Conservation (phyloP, 2,888 invertebrate genomes). For the Andrena trimmerana region DNA sequence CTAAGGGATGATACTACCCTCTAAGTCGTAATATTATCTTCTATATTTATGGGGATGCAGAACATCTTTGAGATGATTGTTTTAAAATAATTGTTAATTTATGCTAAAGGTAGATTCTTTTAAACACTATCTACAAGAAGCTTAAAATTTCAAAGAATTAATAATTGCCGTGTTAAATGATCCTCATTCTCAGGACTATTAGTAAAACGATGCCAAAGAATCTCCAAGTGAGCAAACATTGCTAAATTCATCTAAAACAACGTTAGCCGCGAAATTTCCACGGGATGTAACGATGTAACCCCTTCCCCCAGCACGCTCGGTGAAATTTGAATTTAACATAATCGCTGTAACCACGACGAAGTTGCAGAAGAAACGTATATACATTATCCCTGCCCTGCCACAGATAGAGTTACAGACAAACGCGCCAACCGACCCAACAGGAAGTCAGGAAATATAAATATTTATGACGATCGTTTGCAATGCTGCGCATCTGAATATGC, state of each 20-base stretch:
- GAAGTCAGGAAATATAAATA: constrained; percentile 25
- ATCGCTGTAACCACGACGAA: background rate
- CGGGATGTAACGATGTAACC: too few relatives aligned
- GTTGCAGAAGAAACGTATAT: background rate
- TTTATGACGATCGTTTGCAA: constrained; percentile 35
- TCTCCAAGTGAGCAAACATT: too few relatives aligned
- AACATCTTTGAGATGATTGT: background rate
- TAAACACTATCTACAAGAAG: too few relatives aligned
- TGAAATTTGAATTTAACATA: background rate
- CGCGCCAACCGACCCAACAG: background rate
- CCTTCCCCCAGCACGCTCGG: background rate
- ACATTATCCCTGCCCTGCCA: constrained; percentile 1
- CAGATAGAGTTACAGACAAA: background rate
- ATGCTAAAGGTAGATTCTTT: too few relatives aligned
- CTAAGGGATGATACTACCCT: background rate
- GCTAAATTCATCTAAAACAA: too few relatives aligned
- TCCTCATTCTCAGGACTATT: too few relatives aligned
- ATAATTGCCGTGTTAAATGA: too few relatives aligned
- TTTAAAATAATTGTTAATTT: too few relatives aligned
- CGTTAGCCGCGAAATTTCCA: too few relatives aligned
- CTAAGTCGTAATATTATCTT: background rate
- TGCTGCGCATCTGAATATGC: constrained; percentile 2
- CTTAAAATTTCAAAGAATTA: too few relatives aligned
- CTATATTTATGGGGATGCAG: background rate
- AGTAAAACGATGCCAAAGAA: too few relatives aligned